Conservation (phyloP, 1,140 invertebrate species). For the Tenebrio molitor region DNA sequence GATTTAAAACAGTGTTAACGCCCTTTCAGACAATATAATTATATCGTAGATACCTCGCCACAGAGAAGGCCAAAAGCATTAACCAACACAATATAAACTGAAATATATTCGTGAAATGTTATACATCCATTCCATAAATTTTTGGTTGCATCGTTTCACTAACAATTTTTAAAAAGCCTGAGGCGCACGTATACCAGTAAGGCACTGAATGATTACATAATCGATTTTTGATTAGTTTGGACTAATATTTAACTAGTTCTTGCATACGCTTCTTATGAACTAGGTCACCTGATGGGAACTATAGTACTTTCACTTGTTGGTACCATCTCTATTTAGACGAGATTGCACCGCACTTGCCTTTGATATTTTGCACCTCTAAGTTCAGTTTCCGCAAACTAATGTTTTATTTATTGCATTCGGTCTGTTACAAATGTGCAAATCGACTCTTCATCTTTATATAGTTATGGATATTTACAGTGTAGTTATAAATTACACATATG, state of each 20-base stretch:
- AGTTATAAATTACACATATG: not conserved
- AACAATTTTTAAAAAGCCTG: constrained; percentile 6
- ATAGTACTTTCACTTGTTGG: constrained; percentile 9
- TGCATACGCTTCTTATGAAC: constrained; percentile 20
- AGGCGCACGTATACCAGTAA: constrained; percentile 15
- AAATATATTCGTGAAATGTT: constrained; percentile 38
- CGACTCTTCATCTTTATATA: too few relatives aligned
- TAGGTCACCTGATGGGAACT: constrained; percentile 6
- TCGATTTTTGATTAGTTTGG: constrained; percentile 13
- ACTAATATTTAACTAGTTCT: constrained; percentile 19
- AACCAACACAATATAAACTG: constrained; percentile 2
- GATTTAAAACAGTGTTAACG: too few relatives aligned
- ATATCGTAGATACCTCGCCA: not conserved
- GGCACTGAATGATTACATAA: constrained; percentile 11
- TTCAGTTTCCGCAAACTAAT: not conserved
- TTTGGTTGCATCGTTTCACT: constrained; percentile 22
- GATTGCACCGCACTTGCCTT: constrained; percentile 1
- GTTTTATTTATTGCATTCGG: too few relatives aligned
- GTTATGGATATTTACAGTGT: too few relatives aligned
- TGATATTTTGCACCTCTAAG: not conserved
- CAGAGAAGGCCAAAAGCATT: constrained; percentile 20
- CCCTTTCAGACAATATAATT: constrained; percentile 7
- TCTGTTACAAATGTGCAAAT: too few relatives aligned
- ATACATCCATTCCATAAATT: constrained; percentile 5
- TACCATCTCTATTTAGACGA: not conserved